Percentiles rank a stretch among this genome's conserved stretches.
Conservation (phyloP, 2,797 vertebrate genomes). For the Allobates femoralis region DNA sequence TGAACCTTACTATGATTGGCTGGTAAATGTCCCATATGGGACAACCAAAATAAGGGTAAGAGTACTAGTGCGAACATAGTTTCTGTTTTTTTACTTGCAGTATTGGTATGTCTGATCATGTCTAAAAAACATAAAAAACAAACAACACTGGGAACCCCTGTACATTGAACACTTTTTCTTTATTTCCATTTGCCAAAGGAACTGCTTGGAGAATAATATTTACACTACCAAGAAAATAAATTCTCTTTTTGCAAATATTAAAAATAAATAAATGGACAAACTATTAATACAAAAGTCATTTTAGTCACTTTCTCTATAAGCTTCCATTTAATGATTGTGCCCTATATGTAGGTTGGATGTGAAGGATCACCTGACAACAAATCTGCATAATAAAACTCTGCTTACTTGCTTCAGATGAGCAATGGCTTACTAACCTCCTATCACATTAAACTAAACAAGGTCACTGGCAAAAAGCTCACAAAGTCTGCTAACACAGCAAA, state of each 20-base stretch:
- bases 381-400: conserved; percentile 39
- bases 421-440: conserved; percentile 42
- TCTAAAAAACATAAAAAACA: background rate
- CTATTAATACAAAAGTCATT: background rate
- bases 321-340: background rate
- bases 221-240: background rate
- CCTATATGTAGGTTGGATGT: conserved; percentile 3
- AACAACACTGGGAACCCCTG: background rate
- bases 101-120: background rate
- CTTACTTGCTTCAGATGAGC: conserved; percentile 27
- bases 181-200: background rate
- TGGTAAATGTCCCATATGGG: background rate
- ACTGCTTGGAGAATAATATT: background rate
- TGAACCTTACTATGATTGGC: no score
- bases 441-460: conserved; percentile 45
- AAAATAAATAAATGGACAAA: background rate
- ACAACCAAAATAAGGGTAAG: background rate
- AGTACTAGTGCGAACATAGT: background rate
- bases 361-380: conserved; percentile 16
- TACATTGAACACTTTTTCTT: background rate
- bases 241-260: background rate
- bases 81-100: background rate
- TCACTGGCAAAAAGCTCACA: conserved; percentile 41
- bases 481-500: conserved; percentile 53
- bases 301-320: background rate